Base-by-base conservation (phyloP, 2,888 invertebrate genomes). In the Gymnosoma rotundatum region DNA sequence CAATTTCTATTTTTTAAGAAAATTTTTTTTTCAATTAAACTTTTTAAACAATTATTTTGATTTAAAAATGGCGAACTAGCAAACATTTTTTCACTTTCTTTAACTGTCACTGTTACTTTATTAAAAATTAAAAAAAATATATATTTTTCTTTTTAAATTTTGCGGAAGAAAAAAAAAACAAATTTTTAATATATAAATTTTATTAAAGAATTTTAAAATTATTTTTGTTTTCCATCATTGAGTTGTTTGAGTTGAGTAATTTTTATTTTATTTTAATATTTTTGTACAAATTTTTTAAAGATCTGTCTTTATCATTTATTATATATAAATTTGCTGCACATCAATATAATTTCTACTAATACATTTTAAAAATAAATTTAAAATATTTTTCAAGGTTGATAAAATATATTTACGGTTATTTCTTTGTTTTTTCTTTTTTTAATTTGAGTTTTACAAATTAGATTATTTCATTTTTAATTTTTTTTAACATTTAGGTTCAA, bases 341-440 rank as follows among this genome's bases (percentile, higher is more conserved):
- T 89, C 83, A 85, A 72, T 74, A 83, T 88, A 83, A 66, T 52
- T 60, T 81, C 83, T 83, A 83, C 70, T 88, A 78, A 83, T 78
- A 78, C 86, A 82, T 81, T 66, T 76, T 76, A 82, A 60, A 76
- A 58, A 63, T 76, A 76, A 50, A 50, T 76, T 64, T 67, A 69
- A 72, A 78, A 54, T 18, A 45, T 58, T 10, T 32, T 58, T 45
- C 42, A 58, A 45, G 21, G 9, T 70, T 56, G 25, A n/a, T 56
- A 54, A 56, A 69, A 38, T 69, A 56, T 42, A 42, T 54, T 72
- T 72, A 21, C 1, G 4, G 16, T 16, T 64, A 20, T 18, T 14
- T n/a, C n/a, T 3, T 9, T 32, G 36, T 36, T 48, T 18, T 56
- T 32, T 16, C 42, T 54, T 38, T 48, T 12, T 16, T 48, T 16